A percentile compares a stretch with the other conserved stretches of the same genome.
phyloP scores from a whole-genome alignment of 2,797 vertebrate species.

The Anguilla anguilla region DNA sequence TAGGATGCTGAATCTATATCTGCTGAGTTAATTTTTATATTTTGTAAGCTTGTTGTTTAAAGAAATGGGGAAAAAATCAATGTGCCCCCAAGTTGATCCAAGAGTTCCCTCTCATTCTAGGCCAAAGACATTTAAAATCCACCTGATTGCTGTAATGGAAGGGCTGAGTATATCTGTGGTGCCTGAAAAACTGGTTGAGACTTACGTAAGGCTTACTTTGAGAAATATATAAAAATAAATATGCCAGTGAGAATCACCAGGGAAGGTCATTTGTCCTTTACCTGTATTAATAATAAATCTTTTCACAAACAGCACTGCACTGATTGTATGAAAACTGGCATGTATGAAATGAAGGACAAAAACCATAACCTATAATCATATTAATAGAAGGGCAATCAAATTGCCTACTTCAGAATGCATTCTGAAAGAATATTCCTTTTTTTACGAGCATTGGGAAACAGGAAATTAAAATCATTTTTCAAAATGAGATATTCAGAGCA shows the following conservation, averaged over 20 bases:
- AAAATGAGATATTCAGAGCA: neutral
- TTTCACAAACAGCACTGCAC: neutral
- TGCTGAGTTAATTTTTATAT: neutral
- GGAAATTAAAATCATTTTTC: neutral
- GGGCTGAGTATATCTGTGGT: neutral
- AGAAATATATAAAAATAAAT: neutral
- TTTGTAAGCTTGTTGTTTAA: slow-evolving; percentile 10
- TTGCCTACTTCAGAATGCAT: neutral
- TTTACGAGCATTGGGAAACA: neutral
- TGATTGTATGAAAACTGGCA: neutral
- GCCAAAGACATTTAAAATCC: neutral
- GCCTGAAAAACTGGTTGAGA: neutral
- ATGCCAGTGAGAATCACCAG: too few species aligned
- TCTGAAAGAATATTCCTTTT: neutral
- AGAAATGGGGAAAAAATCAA: neutral
- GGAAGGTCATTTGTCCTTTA: too few species aligned
- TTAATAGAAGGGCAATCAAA: slow-evolving; percentile 7
- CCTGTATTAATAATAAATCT: too few species aligned
- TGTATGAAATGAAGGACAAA: neutral
- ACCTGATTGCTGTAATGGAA: neutral
- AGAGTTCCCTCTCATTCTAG: neutral
- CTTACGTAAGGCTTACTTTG: neutral
- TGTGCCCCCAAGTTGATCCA: neutral
- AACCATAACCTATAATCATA: neutral
- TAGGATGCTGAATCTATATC: slow-evolving; percentile 7